These are phyloP conservation scores for Marisa cornuarietis DNA, from an alignment of 1,140 invertebrate genomes.

Conservation along the genomic window DNA sequence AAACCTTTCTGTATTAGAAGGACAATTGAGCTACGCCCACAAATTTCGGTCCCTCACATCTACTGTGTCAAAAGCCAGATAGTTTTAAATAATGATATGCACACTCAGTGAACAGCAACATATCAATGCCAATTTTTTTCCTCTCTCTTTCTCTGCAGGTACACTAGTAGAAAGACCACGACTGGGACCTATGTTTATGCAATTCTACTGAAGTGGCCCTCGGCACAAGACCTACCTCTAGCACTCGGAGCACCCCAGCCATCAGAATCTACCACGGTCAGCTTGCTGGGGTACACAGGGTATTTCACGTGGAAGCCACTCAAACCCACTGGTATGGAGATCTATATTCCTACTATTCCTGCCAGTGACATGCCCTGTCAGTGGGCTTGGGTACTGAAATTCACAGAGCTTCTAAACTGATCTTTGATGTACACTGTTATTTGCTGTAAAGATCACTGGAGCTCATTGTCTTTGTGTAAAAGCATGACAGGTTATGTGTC, in stretches of 20 bases:
- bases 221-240: slow-evolving; percentile 11
- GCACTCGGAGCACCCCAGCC: slow-evolving; percentile 33
- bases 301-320: slow-evolving; percentile 24
- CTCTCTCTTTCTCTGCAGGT: slow-evolving; percentile 35
- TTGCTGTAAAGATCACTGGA: too few species aligned
- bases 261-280: slow-evolving; percentile 25
- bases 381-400: slow-evolving; percentile 48
- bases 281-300: slow-evolving; percentile 41
- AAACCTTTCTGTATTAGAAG: too few species aligned
- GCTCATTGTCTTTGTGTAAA: too few species aligned
- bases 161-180: slow-evolving; percentile 68
- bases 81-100: too few species aligned
- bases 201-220: slow-evolving; percentile 64
- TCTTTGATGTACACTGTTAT: too few species aligned
- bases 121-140: too few species aligned
- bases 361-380: slow-evolving; percentile 39
- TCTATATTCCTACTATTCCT: slow-evolving; percentile 40
- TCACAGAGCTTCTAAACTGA: too few species aligned
- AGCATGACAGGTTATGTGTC: too few species aligned
- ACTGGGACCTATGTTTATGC: slow-evolving; percentile 72
- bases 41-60: too few species aligned
- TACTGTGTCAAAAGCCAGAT: too few species aligned
- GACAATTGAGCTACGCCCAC: too few species aligned
- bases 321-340: slow-evolving; percentile 28
- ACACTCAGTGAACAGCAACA: too few species aligned